These are phyloP conservation scores for Drosophila sucinea DNA, from an alignment of 1,140 invertebrate genomes.

Conservation along the genomic window DNA sequence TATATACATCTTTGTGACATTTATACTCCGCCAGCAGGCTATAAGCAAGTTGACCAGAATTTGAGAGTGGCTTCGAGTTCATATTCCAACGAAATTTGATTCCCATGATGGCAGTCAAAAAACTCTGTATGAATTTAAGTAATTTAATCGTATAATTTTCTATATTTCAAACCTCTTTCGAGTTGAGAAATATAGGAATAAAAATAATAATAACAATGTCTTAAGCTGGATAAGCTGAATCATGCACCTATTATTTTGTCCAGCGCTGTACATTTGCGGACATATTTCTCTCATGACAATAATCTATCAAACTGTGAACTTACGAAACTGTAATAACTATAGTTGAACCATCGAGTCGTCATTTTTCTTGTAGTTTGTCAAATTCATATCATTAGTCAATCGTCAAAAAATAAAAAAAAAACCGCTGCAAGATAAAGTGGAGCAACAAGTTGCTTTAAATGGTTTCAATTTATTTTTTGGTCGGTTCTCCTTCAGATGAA, in stretches of 20 bases:
- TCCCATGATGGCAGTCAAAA: no score
- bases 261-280: no score
- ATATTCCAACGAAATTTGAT: neutral
- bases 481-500: constrained; percentile 2
- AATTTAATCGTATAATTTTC: no score
- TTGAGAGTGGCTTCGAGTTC: neutral
- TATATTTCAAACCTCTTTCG: no score
- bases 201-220: no score
- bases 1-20: neutral
- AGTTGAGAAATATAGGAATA: no score
- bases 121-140: no score
- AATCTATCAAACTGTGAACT: neutral
- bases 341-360: neutral
- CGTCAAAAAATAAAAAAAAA: constrained; percentile 1
- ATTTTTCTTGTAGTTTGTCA: constrained; percentile 8
- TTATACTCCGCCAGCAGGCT: neutral
- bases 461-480: neutral
- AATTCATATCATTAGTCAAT: constrained; percentile 5
- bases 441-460: constrained; percentile 21
- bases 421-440: constrained; percentile 1
- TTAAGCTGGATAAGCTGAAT: no score
- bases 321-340: neutral
- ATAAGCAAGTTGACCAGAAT: neutral
- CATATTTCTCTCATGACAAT: neutral
- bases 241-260: no score